phyloP scores from a whole-genome alignment of 2,888 invertebrate species.

The Pantelozetes paolii region DNA sequence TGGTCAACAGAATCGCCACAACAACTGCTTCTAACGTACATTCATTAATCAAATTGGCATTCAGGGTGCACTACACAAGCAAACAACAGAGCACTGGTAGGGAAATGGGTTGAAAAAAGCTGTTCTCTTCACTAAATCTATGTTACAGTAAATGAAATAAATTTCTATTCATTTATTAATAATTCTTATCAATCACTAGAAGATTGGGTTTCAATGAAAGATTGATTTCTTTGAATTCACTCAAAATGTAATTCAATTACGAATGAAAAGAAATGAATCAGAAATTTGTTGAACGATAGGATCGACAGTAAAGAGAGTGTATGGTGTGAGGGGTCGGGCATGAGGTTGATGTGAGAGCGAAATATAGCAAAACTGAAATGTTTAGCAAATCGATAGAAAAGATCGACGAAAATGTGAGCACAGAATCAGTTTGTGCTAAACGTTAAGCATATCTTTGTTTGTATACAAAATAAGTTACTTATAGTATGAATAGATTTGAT shows the following conservation, averaged over 20 bases:
- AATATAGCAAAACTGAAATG: too few relatives aligned
- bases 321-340: too few relatives aligned
- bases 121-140: not conserved
- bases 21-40: slow-evolving; percentile 20
- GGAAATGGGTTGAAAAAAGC: not conserved
- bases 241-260: too few relatives aligned
- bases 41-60: slow-evolving; percentile 20
- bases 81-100: not conserved
- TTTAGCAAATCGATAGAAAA: not conserved
- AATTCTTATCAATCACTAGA: too few relatives aligned
- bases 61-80: too few relatives aligned
- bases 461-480: slow-evolving; percentile 24
- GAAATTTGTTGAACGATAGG: too few relatives aligned
- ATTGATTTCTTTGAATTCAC: too few relatives aligned
- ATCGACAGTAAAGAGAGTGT: too few relatives aligned
- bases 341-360: too few relatives aligned
- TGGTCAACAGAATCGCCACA: slow-evolving; percentile 11
- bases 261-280: too few relatives aligned
- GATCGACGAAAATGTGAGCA: not conserved
- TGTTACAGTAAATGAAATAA: not conserved
- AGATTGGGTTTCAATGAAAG: too few relatives aligned
- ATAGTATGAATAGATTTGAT: slow-evolving; percentile 14
- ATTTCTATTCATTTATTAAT: not conserved
- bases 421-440: not conserved
- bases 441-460: slow-evolving; percentile 13